These are phyloP conservation scores for Spatulosminthurus flaviceps DNA, from an alignment of 2,888 invertebrate genomes.

Conservation along the genomic window DNA sequence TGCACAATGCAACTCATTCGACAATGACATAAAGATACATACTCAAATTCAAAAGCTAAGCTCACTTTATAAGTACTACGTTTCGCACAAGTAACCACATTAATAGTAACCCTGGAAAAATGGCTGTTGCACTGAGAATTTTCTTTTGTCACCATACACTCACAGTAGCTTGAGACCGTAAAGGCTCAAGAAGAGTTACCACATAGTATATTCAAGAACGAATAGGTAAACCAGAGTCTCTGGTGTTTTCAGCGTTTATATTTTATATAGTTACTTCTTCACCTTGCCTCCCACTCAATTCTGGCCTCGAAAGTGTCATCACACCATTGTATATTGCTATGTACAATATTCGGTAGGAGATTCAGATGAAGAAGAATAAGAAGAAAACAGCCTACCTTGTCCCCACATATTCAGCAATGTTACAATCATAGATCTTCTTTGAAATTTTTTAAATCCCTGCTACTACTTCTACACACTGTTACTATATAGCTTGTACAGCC, in stretches of 20 bases:
- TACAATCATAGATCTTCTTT: no score
- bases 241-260: neutral
- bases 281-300: constrained; percentile 18
- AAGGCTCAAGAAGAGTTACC: neutral
- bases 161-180: neutral
- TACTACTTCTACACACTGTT: no score
- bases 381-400: no score
- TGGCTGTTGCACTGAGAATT: neutral
- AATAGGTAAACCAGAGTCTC: neutral
- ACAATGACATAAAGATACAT: neutral
- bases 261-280: neutral
- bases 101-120: constrained; percentile 20
- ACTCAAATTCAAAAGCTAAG: neutral
- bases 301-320: constrained; percentile 10
- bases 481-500: neutral
- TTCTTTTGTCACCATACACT: constrained; percentile 21
- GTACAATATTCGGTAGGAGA: neutral
- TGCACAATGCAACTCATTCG: constrained; percentile 1
- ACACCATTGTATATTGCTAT: neutral
- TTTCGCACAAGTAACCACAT: constrained; percentile 30
- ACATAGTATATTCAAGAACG: neutral
- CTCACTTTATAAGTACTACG: neutral
- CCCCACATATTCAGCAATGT: no score
- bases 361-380: neutral
- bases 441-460: no score